Base-by-base conservation (phyloP, 2,888 invertebrate species). In the Amiota communis region DNA sequence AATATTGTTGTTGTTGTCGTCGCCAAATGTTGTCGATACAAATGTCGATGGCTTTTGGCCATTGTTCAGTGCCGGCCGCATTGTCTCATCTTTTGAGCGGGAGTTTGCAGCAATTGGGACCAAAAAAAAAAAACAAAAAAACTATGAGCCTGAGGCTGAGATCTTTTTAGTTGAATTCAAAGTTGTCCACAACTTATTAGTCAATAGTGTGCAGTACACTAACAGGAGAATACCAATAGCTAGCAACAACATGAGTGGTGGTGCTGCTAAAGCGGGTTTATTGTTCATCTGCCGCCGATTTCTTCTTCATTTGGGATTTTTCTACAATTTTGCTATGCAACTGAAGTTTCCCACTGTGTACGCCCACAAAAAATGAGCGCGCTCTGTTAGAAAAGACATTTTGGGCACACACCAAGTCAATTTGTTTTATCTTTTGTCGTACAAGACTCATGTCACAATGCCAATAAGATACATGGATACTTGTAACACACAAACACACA, bases 371-470 rank as follows among this genome's bases (percentile, higher is more conserved):
- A 23, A 12, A 15, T 2, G 10, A 67, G 64, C 65, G 46, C 2
- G 6, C 23, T 13, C 76, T 79, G 74, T 79, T 79, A 83, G 86
- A 83, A 81, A 83, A 82, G 82, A 85, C 82, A 84, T 86, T 86
- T 87, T 85, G 81, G 85, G 85, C 85, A 86, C 86, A 87, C 86
- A 87, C 85, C 86, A 85, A 87, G 87, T 86, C 87, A 87, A 87
- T 87, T 87, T 87, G 88, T 87, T 86, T 87, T 86, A 86, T 87
- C 85, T 86, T 84, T 87, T 87, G 87, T 87, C 82, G 82, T 84
- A 85, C 86, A 85, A 85, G 85, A 85, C 81, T 82, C 85, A 85
- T 84, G 83, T 83, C 86, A 84, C 83, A 85, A 80, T 83, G 84
- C 81, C 84, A 70, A 56, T 57, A 83, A 84, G 83, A 83, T 59